These are phyloP conservation scores for Misgurnus mizolepis DNA, from an alignment of 2,113 vertebrate genomes.

Conservation along the genomic window DNA sequence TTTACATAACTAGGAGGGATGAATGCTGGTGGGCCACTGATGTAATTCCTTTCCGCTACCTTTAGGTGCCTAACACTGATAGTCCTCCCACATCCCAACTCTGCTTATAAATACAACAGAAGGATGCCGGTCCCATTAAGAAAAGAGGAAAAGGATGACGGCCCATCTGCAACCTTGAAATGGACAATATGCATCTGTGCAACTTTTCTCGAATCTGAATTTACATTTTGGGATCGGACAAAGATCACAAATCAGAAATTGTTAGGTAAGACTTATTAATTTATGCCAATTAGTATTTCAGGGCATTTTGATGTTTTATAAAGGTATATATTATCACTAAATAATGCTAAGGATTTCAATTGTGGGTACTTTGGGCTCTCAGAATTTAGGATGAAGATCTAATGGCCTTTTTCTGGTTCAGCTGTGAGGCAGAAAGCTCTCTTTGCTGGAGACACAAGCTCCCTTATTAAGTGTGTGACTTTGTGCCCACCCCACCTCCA, in stretches of 20 bases:
- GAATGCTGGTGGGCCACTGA: background rate
- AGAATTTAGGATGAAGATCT: background rate
- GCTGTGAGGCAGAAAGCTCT: conserved; percentile 2
- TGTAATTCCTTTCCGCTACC: conserved; percentile 14
- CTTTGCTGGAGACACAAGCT: conserved; percentile 41
- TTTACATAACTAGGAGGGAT: background rate
- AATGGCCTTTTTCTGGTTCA: conserved; percentile 6
- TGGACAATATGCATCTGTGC: background rate
- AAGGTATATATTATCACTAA: background rate
- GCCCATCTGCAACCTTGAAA: background rate
- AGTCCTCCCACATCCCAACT: conserved; percentile 40
- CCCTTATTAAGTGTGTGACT: conserved; percentile 28
- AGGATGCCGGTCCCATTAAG: background rate
- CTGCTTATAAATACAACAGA: conserved; percentile 45
- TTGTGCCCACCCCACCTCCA: conserved; percentile 28
- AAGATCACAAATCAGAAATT: background rate
- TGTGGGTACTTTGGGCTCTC: background rate
- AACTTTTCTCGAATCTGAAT: background rate
- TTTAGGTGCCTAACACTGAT: conserved; percentile 15
- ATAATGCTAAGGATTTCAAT: background rate
- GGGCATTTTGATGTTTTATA: background rate
- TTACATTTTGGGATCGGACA: background rate
- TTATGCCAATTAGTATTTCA: background rate
- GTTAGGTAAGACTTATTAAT: conserved; percentile 24
- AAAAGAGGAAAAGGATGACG: background rate